A percentile compares a stretch with the other conserved stretches of the same genome.
phyloP scores from a whole-genome alignment of 2,888 invertebrate species.

The Dyspetes luteomarginatus region DNA sequence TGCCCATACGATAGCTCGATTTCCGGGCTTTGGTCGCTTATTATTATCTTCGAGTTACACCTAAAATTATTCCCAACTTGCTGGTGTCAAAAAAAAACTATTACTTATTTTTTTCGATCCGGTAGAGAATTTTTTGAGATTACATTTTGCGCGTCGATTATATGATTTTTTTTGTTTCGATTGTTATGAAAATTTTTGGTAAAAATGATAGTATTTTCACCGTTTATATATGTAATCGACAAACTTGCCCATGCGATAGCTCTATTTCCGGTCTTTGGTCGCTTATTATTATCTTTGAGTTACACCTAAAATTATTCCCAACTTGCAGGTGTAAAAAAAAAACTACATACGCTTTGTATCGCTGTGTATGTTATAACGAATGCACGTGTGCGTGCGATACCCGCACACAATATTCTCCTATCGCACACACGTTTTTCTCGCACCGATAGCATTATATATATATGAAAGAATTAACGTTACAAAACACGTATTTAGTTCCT shows the following conservation, averaged over 20 bases:
- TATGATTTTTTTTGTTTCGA: no score
- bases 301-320: conserved; percentile 53
- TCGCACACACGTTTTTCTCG: neutral
- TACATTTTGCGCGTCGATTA: no score
- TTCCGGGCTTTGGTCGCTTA: no score
- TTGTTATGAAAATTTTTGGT: neutral
- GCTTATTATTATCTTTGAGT: conserved; percentile 37
- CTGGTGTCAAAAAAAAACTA: no score
- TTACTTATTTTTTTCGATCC: neutral
- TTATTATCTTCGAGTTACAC: no score
- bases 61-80: no score
- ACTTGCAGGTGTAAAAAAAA: conserved; percentile 69
- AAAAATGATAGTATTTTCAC: neutral
- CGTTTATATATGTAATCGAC: neutral
- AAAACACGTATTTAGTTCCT: conserved; percentile 10
- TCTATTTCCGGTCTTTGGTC: conserved; percentile 47
- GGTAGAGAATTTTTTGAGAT: no score
- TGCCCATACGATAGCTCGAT: no score
- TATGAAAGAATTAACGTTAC: conserved; percentile 46
- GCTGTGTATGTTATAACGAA: conserved; percentile 13
- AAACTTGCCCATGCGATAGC: neutral
- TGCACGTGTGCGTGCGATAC: conserved; percentile 58
- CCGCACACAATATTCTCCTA: conserved; percentile 32
- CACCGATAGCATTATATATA: conserved; percentile 22
- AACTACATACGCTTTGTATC: conserved; percentile 50